Base-by-base conservation (phyloP, 1,140 invertebrate species). In the Euwallacea fornicatus region DNA sequence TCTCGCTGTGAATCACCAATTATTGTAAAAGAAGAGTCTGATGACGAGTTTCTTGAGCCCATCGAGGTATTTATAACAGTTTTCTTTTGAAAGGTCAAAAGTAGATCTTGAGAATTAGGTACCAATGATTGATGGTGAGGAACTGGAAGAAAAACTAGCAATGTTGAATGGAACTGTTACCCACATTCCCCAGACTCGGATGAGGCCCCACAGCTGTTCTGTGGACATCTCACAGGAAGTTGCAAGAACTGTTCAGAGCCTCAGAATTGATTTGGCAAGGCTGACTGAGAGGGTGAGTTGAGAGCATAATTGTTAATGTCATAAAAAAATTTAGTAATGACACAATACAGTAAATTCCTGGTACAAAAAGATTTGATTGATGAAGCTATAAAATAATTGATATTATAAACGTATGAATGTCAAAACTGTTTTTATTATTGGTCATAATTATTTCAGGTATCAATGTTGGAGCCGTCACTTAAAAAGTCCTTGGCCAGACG, bases 41-140 rank as follows among this genome's bases (percentile, higher is more conserved):
- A 92, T 72, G 83, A 85, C 16, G 90, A 91, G 81, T 92, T 89
- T 80, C 90, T 89, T 69, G 91, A 93, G 81, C 90, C 90, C 15
- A 86, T 90, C 61, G 90, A 91, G 78, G 86, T 90, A 33, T 33
- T 33, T 33, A 33, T 33, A 33, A 33, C 21, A 33, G 21, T 33
- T 33, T 33, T 33, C 21, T 33, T 33, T 33, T 33, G 21, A 33
- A 33, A 4, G 21, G 21, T 33, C 21, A 33, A 2, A 1, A 1
- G 1, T 33, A 33, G 21, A 33, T 33, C 4, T 33, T 33, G 21
- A 33, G 4, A 33, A 33, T 33, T 33, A 33, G 21, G 21, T 33
- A 4, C 21, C 21, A 4, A 33, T 33, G 21, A 33, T 33, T 33
- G 21, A 33, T 33, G 21, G 21, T 33, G 21, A 33, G 4, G 21